Conservation (phyloP, 2,888 invertebrate species). For the Carabus problematicus region DNA sequence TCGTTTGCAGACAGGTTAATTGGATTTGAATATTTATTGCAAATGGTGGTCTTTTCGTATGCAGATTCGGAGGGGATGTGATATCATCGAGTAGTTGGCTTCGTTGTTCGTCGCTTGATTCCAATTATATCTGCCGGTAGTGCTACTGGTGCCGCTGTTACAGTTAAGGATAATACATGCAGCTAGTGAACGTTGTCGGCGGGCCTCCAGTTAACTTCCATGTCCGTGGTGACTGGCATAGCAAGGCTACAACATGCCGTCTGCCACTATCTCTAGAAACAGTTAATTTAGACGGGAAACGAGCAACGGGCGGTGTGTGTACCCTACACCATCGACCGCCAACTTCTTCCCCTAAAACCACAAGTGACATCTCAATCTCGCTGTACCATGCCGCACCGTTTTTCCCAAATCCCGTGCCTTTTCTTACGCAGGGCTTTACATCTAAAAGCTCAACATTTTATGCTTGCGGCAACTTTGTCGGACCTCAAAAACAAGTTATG, state of each 20-base stretch:
- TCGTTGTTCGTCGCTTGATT: no score
- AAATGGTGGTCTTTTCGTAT: slow-evolving; percentile 31
- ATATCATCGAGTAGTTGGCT: no score
- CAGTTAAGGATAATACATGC: no score
- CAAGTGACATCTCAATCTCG: slow-evolving; percentile 32
- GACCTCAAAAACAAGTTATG: slow-evolving; percentile 1
- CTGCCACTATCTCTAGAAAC: slow-evolving; percentile 2
- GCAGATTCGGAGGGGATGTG: background rate
- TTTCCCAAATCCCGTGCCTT: slow-evolving; percentile 6
- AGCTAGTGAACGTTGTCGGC: no score
- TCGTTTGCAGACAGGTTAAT: slow-evolving; percentile 49
- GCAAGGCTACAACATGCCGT: no score
- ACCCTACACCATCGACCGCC: slow-evolving; percentile 6
- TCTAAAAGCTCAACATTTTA: background rate
- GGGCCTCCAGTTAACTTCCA: no score
- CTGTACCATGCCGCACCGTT: slow-evolving; percentile 3
- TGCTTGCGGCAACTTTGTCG: slow-evolving; percentile 3
- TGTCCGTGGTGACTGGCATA: no score
- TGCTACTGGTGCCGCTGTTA: no score
- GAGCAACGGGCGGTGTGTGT: background rate
- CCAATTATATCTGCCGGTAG: no score
- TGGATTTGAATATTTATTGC: slow-evolving; percentile 51
- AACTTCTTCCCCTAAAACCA: slow-evolving; percentile 7
- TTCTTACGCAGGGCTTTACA: slow-evolving; percentile 4
- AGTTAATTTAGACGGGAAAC: slow-evolving; percentile 30